A percentile compares a stretch with the other conserved stretches of the same genome.
Conservation (phyloP, 2,797 vertebrate species). For the Lagodon rhomboides region DNA sequence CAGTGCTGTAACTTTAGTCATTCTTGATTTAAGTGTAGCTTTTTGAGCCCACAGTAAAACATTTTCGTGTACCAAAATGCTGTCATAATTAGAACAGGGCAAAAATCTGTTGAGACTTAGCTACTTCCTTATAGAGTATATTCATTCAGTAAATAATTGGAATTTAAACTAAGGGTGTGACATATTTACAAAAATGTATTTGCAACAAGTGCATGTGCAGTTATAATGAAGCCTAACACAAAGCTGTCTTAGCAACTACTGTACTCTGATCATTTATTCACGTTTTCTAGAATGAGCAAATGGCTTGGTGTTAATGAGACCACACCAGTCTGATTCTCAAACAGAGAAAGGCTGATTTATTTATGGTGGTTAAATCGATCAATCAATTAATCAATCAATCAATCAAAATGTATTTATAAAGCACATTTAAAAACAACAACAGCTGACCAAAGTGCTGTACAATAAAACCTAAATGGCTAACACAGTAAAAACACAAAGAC, state of each 20-base stretch:
- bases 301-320: not conserved
- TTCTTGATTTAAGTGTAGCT: not conserved
- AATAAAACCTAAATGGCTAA: too few relatives aligned
- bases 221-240: not conserved
- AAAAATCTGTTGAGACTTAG: not conserved
- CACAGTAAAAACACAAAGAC: too few relatives aligned
- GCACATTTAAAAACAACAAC: too few relatives aligned
- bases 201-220: not conserved
- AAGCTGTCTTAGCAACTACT: not conserved
- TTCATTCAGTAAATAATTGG: not conserved
- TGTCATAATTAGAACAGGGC: not conserved
- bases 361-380: not conserved
- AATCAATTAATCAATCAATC: too few relatives aligned
- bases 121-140: not conserved
- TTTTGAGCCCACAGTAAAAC: not conserved
- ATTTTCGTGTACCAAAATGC: not conserved
- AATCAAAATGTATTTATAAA: too few relatives aligned
- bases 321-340: not conserved
- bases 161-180: not conserved
- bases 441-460: too few relatives aligned
- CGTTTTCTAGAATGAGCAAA: not conserved
- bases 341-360: not conserved
- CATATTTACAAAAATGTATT: not conserved
- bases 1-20: constrained; percentile 41
- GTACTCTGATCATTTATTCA: not conserved